These are phyloP conservation scores for Barbus barbus DNA, from an alignment of 2,113 vertebrate species.

Conservation along the genomic window DNA sequence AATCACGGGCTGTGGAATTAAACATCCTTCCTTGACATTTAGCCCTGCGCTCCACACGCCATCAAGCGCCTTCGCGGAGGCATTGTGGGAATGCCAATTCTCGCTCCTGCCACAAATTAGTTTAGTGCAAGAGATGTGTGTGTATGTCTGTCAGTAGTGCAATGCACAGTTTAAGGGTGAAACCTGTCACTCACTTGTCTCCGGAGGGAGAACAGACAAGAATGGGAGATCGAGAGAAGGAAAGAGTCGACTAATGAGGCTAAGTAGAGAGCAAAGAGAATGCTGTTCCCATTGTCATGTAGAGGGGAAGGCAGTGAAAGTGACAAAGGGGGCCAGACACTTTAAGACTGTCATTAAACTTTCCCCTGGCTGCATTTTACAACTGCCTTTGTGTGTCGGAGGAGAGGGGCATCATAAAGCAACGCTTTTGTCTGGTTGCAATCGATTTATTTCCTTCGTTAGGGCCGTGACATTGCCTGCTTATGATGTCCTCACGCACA, in stretches of 20 bases:
- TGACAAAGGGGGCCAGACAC: slow-evolving; percentile 71
- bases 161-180: slow-evolving; percentile 68
- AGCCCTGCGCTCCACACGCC: slow-evolving; percentile 63
- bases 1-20: slow-evolving; percentile 68
- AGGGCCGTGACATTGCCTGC: slow-evolving; percentile 73
- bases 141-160: slow-evolving; percentile 58
- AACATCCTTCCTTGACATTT: slow-evolving; percentile 73
- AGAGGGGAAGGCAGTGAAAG: slow-evolving; percentile 71
- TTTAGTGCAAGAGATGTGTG: slow-evolving; percentile 28
- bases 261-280: slow-evolving; percentile 55
- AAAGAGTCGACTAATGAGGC: slow-evolving; percentile 70
- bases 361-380: slow-evolving; percentile 72
- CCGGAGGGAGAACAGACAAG: slow-evolving; percentile 68
- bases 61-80: slow-evolving; percentile 58
- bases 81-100: slow-evolving; percentile 68
- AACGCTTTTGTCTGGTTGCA: slow-evolving; percentile 72
- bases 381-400: slow-evolving; percentile 72
- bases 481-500: slow-evolving; percentile 75
- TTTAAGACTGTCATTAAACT: slow-evolving; percentile 79
- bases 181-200: slow-evolving; percentile 73
- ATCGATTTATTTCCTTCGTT: slow-evolving; percentile 80
- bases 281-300: slow-evolving; percentile 67
- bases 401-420: slow-evolving; percentile 72
- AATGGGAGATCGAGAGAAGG: slow-evolving; percentile 58
- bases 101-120: slow-evolving; percentile 54